These are phyloP conservation scores for Calameuta pallipes DNA, from an alignment of 2,888 invertebrate species.

Conservation along the genomic window DNA sequence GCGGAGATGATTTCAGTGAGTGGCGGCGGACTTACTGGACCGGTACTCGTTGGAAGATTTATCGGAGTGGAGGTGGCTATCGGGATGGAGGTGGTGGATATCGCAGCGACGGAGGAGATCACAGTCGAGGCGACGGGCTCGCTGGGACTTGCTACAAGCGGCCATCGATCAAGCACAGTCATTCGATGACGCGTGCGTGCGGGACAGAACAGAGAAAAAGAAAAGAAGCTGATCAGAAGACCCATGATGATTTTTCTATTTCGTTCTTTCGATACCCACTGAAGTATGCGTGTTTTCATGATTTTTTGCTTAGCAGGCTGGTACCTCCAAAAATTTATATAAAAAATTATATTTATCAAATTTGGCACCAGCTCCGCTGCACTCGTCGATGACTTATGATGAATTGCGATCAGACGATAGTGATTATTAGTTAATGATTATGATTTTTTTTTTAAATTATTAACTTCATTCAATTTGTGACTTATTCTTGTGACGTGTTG, in stretches of 20 bases:
- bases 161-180: conserved; percentile 25
- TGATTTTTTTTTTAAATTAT: background rate
- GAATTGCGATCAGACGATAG: background rate
- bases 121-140: conserved; percentile 40
- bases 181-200: conserved; percentile 23
- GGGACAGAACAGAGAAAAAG: conserved; percentile 24
- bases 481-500: background rate
- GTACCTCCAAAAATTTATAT: background rate
- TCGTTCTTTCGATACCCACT: background rate
- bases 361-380: background rate
- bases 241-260: background rate
- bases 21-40: conserved; percentile 47
- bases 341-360: background rate
- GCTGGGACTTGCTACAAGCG: conserved; percentile 47
- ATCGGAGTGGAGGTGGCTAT: conserved; percentile 60
- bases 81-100: conserved; percentile 60
- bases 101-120: conserved; percentile 63
- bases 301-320: background rate
- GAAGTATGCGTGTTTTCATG: background rate
- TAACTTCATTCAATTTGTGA: background rate
- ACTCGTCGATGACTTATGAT: background rate
- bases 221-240: conserved; percentile 17
- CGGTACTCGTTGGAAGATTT: conserved; percentile 39
- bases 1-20: conserved; percentile 24
- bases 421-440: background rate